Evolutionary conservation across 2,113 vertebrate genomes (phyloP).

Genomic region (Marmota monax): DNA sequence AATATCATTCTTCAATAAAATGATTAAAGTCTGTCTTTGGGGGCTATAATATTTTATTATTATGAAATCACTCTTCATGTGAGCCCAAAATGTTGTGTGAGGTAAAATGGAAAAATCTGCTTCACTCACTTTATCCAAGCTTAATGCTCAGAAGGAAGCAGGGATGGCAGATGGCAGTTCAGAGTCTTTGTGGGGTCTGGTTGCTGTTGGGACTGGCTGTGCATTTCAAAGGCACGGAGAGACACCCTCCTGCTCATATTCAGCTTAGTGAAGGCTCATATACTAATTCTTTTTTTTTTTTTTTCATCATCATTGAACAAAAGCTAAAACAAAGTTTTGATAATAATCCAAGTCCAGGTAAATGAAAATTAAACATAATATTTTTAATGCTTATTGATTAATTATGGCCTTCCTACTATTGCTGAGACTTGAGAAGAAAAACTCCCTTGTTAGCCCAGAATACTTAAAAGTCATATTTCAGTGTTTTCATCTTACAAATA

Average conservation of each 20-base stretch:
- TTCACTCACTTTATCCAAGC: neutral
- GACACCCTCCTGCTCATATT: neutral
- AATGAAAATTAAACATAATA: neutral
- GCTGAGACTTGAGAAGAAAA: neutral
- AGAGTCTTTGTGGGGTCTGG: neutral
- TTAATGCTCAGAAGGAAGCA: neutral
- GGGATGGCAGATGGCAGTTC: neutral
- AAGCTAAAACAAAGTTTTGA: neutral
- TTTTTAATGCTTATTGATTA: neutral
- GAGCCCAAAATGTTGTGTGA: neutral
- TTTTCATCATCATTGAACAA: neutral
- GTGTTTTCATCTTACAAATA: conserved; percentile 23
- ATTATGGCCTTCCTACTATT: neutral
- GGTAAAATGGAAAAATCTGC: neutral
- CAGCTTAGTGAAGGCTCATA: neutral
- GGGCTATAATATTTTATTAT: conserved; percentile 2
- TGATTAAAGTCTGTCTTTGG: neutral
- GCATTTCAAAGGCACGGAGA: neutral
- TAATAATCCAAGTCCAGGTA: neutral
- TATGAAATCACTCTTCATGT: neutral
- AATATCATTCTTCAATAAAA: conserved; percentile 33
- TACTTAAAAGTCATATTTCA: neutral
- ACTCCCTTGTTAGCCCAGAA: neutral
- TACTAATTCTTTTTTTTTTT: neutral
- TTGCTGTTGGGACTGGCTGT: neutral